These are phyloP conservation scores for Hemiscyllium ocellatum DNA, from an alignment of 2,113 vertebrate genomes.

Conservation along the genomic window DNA sequence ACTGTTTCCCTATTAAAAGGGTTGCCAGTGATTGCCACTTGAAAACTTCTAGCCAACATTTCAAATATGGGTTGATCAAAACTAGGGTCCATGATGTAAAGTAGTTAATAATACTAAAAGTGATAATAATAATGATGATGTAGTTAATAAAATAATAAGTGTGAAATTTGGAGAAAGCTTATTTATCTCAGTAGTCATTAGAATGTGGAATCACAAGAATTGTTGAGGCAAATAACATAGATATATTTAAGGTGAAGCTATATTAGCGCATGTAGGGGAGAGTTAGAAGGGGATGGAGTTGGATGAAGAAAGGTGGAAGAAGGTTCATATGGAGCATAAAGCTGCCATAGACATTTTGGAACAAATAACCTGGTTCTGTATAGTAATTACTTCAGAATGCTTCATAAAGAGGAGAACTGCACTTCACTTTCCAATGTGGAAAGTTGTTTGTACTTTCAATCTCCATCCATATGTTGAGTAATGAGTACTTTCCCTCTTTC, in stretches of 20 bases:
- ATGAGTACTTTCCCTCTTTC: not conserved
- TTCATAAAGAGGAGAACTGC: not conserved
- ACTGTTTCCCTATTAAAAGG: not conserved
- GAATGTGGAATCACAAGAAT: not conserved
- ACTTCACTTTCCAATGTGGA: not conserved
- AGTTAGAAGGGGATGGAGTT: not conserved
- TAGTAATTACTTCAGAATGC: not conserved
- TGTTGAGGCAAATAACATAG: not conserved
- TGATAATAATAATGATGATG: too few species aligned
- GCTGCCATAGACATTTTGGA: not conserved
- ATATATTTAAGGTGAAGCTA: not conserved
- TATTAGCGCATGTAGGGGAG: not conserved
- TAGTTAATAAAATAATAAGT: too few species aligned
- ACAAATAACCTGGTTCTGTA: not conserved
- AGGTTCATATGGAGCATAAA: not conserved
- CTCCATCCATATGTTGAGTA: not conserved
- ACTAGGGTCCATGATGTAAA: too few species aligned
- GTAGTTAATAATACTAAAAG: too few species aligned
- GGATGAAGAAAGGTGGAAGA: not conserved
- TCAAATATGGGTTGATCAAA: too few species aligned
- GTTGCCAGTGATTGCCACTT: too few species aligned
- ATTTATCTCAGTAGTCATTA: not conserved
- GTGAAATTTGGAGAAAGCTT: not conserved
- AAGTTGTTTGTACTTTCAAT: not conserved
- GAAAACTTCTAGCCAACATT: too few species aligned